Evolutionary conservation across 1,140 invertebrate species (phyloP).

Genomic region (Akabosia matsudoensis): DNA sequence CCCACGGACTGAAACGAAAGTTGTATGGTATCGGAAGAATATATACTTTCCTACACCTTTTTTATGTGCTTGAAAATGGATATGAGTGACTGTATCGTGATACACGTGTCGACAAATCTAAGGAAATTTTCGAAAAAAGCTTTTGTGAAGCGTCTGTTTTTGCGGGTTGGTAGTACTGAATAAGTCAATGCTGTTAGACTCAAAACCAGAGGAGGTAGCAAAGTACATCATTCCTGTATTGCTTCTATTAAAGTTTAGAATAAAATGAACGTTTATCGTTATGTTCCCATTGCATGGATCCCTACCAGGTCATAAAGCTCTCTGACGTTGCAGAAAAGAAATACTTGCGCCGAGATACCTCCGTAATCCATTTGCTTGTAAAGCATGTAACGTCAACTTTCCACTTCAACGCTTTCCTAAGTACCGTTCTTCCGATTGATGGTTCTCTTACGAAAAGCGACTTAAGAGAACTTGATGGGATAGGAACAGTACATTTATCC

Average conservation of each 20-base stretch:
- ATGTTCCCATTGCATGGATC: slow-evolving; percentile 11
- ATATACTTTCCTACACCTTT: no score
- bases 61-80: no score
- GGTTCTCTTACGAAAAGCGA: slow-evolving; percentile 4
- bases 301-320: slow-evolving; percentile 16
- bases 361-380: slow-evolving; percentile 4
- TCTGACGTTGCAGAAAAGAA: background rate
- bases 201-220: no score
- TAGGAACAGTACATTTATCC: background rate
- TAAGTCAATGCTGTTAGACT: no score
- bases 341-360: background rate
- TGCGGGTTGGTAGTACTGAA: no score
- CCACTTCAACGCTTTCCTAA: slow-evolving; percentile 18
- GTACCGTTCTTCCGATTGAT: slow-evolving; percentile 20
- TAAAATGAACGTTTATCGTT: slow-evolving; percentile 3
- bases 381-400: slow-evolving; percentile 18
- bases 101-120: no score
- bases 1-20: no score
- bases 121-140: no score
- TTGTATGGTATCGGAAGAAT: no score
- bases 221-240: background rate
- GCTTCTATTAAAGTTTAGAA: background rate
- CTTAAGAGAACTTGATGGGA: slow-evolving; percentile 5
- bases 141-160: no score
- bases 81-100: no score